Evolutionary conservation across 2,113 vertebrate genomes (phyloP).

Genomic region (Eretmochelys imbricata): DNA sequence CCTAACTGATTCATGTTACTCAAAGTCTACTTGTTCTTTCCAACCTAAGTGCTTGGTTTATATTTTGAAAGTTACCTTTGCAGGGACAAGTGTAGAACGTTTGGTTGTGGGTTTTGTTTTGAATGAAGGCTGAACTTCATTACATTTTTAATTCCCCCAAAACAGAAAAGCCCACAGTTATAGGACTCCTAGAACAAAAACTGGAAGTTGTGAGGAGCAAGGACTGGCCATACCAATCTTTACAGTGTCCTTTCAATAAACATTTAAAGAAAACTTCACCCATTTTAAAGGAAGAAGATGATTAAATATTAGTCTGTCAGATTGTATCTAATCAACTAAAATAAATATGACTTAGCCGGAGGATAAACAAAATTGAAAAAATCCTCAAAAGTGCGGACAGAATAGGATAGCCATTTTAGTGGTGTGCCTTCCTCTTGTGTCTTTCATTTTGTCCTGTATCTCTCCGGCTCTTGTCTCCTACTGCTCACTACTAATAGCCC

Average conservation of each 20-base stretch:
- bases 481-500: accelerated
- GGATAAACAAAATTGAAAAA: neutral
- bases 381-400: neutral
- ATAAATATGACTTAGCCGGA: neutral
- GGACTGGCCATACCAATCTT: neutral
- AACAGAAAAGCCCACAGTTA: neutral
- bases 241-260: neutral
- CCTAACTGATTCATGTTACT: neutral
- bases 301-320: neutral
- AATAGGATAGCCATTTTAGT: neutral
- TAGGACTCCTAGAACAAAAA: neutral
- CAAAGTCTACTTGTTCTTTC: neutral
- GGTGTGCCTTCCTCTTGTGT: neutral
- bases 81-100: neutral
- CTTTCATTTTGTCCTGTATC: neutral
- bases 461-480: neutral
- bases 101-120: neutral
- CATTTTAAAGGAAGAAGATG: neutral
- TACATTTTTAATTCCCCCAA: neutral
- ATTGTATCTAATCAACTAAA: neutral
- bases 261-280: neutral
- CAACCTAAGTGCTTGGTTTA: neutral
- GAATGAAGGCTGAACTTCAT: neutral
- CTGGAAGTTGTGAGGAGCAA: neutral
- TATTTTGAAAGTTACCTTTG: neutral